Evolutionary conservation across 2,888 invertebrate species (phyloP), one percentile per base, ranked within the genome.

Genomic region (Sarcophaga carnaria): DNA sequence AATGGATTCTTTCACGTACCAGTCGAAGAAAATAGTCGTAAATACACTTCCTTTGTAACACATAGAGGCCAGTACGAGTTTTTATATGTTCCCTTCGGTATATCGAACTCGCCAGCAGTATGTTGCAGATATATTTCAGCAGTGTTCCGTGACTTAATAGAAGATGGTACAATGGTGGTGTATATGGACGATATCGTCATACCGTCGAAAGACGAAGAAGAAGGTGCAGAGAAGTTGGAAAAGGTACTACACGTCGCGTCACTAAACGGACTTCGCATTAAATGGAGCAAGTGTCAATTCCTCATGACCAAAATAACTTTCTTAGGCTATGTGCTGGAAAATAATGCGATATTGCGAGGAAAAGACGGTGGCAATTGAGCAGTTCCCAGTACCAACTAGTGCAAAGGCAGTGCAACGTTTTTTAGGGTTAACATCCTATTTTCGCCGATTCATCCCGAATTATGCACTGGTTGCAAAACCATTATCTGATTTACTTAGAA

Each of bases 401-500:
- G 67, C 83, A 67, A 88, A 88, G 64, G 76, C 78, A 5, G 60
- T 89, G 88, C 20, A 20, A 20, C 20, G 20, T 20, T 20, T 20
- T 20, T 20, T 20, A 20, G 20, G 88, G 5, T 47, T 88, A 14
- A 87, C 88, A 3, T 86, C 81, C 20, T 88, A 87, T 80, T 87
- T 88, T 49, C 67, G 85, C 8, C 70, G 80, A 59, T 88, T 88
- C 63, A 63, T 86, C 25, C 37, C 25, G 5, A 20, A 76, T n/a
- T 84, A 86, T 27, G 85, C 91, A 8, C 75, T 88, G 20, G 90
- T 91, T 14, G 92, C 92, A 3, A 90, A 89, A 81, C 91, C 91
- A 11, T 79, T 92, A 59, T 90, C 90, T 25, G 91, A 92, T 60
- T 45, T 85, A 20, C 47, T 89, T 5, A 64, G 59, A 12, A 87